phyloP scores from a whole-genome alignment of 23 tunicate genomes.

The Phallusia fumigata region DNA sequence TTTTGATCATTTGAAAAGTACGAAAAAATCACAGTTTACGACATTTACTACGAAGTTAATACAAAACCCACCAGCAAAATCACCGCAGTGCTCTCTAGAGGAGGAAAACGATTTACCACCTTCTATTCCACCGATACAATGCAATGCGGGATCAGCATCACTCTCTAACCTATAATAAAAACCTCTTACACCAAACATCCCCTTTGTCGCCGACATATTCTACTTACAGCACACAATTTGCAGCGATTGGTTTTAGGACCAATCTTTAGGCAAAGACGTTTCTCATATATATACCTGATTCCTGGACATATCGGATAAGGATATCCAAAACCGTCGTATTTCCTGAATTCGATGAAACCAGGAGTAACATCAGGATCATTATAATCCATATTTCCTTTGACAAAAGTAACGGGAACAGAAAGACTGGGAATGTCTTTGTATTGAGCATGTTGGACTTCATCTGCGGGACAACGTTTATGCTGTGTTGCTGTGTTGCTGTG shows the following conservation, averaged over 20 bases:
- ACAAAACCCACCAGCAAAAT: background rate
- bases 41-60: too few relatives aligned
- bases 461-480: background rate
- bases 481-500: background rate
- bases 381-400: background rate
- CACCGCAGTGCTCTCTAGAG: background rate
- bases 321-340: background rate
- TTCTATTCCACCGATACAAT: background rate
- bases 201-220: too few relatives aligned
- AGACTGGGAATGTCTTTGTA: background rate
- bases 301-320: conserved; percentile 6
- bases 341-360: background rate
- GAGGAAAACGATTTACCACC: background rate
- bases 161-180: background rate
- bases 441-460: background rate
- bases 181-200: too few relatives aligned
- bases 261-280: too few relatives aligned
- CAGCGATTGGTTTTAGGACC: too few relatives aligned
- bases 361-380: background rate
- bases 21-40: too few relatives aligned
- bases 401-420: background rate
- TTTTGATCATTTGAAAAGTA: too few relatives aligned
- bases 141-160: background rate
- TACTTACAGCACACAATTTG: too few relatives aligned
- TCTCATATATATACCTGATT: background rate